These are phyloP conservation scores for Meta bourneti DNA, from an alignment of 2,888 invertebrate species.

Conservation along the genomic window DNA sequence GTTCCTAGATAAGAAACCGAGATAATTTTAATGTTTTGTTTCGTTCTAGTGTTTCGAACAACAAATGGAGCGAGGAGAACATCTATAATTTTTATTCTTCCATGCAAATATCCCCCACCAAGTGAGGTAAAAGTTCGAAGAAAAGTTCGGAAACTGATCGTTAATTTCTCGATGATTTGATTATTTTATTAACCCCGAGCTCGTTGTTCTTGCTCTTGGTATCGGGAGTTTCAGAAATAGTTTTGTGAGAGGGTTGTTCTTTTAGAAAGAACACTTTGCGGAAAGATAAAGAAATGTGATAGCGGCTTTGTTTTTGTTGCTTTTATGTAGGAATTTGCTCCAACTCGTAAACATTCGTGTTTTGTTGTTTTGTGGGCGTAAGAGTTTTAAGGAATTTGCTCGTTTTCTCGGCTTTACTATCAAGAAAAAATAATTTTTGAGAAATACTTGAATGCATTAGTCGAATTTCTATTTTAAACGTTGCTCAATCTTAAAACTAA, in stretches of 20 bases:
- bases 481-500: no score
- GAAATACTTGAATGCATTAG: no score
- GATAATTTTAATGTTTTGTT: slow-evolving; percentile 14
- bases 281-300: not conserved
- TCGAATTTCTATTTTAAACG: no score
- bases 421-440: not conserved
- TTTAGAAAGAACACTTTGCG: not conserved
- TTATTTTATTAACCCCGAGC: not conserved
- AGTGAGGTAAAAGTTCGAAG: not conserved
- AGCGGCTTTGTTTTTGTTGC: not conserved
- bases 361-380: not conserved
- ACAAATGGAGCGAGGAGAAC: not conserved
- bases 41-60: not conserved
- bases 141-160: not conserved
- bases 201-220: not conserved
- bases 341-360: not conserved
- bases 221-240: not conserved
- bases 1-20: not conserved
- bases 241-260: not conserved
- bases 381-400: not conserved
- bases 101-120: not conserved
- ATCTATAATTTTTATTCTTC: not conserved
- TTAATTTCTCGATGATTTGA: not conserved
- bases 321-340: not conserved
- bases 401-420: not conserved